Evolutionary conservation across 2,113 vertebrate species (phyloP), one percentile per base, ranked within the genome.

Genomic region (Ceyx melanurus): DNA sequence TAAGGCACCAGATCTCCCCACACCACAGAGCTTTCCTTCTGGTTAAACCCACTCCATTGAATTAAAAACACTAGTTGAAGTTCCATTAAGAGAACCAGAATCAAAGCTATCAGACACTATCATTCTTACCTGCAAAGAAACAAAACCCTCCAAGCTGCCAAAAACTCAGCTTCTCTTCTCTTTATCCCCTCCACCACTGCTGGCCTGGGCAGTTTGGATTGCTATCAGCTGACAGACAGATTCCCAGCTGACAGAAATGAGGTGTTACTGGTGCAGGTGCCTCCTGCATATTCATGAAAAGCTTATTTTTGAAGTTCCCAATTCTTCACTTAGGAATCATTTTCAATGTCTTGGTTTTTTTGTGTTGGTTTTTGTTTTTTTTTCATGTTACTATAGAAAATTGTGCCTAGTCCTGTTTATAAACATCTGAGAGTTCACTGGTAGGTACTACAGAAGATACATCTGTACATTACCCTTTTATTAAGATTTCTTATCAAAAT

Each of bases 121-220:
- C 2, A 74, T 0, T 23, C 67, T 64, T 46, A 76, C 83, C 58
- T 43, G 1, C 14, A 93, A 13, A 87, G 15, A 40, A 61, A 2
- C n/a, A 48, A 35, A 61, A 40, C 0, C 5, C 29, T 37, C 6
- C 43, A 1, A 14, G 1, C 4, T 3, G 0, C 0, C 6, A 5
- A 3, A 3, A 2, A 0, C 0, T 1, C 18, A 60, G 0, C 6
- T 20, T 5, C 40, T 33, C 6, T 20, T 5, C 40, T 33, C 62
- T 42, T 61, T 21, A 50, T 25, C n/a, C 78, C 42, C 35, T 9
- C 18, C 31, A 31, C 6, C 9, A 1, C 64, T 4, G 33, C 23
- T 6, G 13, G 11, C 4, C 2, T 57, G 46, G 56, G 6, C 13
- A 70, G 33, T 5, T 37, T 33, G 3, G 13, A 58, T 29, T 46